Base-by-base conservation (phyloP, 2,888 invertebrate species). In the Timema cristinae region DNA sequence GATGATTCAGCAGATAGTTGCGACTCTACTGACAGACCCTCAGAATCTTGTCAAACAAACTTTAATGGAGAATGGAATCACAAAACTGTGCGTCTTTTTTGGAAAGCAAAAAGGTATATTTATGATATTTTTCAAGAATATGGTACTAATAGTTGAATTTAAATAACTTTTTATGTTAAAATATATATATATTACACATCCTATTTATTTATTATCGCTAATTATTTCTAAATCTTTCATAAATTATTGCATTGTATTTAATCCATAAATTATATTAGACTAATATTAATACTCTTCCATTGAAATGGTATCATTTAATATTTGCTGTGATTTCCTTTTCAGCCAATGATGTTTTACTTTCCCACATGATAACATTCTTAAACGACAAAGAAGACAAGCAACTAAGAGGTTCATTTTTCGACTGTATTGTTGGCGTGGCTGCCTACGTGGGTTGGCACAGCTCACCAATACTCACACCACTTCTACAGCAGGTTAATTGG, bases 351-450 rank as follows among this genome's bases (percentile, higher is more conserved):
- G 91, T 98, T 48, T 87, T 98, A 71, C 86, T 99, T 1, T 95
- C 96, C 0, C 98, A 99, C 80, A 94, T 99, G 87, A 97, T 98
- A 78, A 99, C 99, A 0, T 98, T 98, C 82, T 86, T 99, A 6
- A 99, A 99, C 82, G 97, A 98, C 79, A 97, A 97, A 80, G 92
- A 93, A 74, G 98, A 98, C 81, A 94, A 93, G 81, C 92, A 96
- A 76, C 82, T 99, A 7, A 86, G 98, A 1, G 93, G 92, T 0
- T 92, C 97, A 7, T 99, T 99, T n/a, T 99, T 95, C 81, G 95
- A 97, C 79, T 91, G 94, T 74, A 94, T 98, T 73, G 94, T 97
- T 47, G 95, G 96, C 0, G 96, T 98, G 0, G 96, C 95, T 0
- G 91, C 95, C 6, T 98, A 95, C 79, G 92, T 98, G 10, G 98